Base-by-base conservation (phyloP, 1,140 invertebrate species). In the Onthophagus taurus region DNA sequence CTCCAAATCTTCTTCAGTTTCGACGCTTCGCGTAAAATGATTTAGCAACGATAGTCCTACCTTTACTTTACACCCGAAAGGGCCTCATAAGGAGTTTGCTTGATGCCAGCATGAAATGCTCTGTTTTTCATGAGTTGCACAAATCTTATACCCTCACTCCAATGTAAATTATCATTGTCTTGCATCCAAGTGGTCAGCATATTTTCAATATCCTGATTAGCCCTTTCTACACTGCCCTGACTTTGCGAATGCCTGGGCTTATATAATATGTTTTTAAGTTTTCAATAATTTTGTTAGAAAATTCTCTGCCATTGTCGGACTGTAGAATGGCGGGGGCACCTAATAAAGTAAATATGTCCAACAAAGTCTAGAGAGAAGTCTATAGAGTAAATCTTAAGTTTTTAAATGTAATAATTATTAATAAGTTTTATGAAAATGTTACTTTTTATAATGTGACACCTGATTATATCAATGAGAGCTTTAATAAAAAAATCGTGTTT, bases 111-210 rank as follows among this genome's bases (percentile, higher is more conserved):
- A n/a, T n/a, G n/a, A n/a, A n/a, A n/a, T n/a, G n/a, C n/a, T n/a
- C n/a, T n/a, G 13, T 65, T 65, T 50, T 63, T 62, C 49, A 54
- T 59, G 23, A 56, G 53, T 42, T 63, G 63, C 1, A 63, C 46
- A 45, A 46, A 58, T 13, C 35, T 18, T 6, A 61, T 30, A 4
- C 58, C 58, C 26, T 57, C 48, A 7, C 42, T 43, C 59, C 61
- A 64, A 30, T 59, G 55, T 11, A 19, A 46, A 9, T 38, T 51
- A 6, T 57, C 33, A 24, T 64, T 55, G n/a, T 50, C 37, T 44
- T 53, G 12, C 54, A 64, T 37, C 61, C 58, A 65, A 11, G 58
- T 24, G 21, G n/a, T 23, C 13, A 63, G 16, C 49, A 65, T 65
- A 21, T 65, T 59, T 45, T 66, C 49, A 26, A 64, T 52, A 35